phyloP scores from a whole-genome alignment of 2,113 vertebrate species.

The Excalfactoria chinensis region DNA sequence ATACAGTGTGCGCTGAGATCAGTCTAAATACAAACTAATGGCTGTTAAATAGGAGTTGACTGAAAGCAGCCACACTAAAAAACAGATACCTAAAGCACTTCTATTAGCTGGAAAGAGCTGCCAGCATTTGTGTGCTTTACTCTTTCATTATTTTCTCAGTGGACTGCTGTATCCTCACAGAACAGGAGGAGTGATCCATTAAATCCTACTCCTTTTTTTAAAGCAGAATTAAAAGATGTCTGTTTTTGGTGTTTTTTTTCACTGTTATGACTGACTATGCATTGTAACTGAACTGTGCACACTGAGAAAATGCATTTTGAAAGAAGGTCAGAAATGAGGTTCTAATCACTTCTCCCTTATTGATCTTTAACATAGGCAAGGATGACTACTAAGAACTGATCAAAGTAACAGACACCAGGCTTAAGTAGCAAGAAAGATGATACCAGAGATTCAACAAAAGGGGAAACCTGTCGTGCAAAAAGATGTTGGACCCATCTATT shows the following conservation, averaged over 20 bases:
- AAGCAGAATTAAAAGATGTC: background rate
- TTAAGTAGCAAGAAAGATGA: background rate
- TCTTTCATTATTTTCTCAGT: background rate
- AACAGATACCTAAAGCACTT: background rate
- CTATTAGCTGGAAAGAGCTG: background rate
- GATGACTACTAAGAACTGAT: background rate
- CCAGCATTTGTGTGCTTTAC: background rate
- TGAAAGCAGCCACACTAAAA: constrained; percentile 2
- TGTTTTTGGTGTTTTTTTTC: background rate
- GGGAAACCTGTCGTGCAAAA: background rate
- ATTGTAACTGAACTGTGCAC: background rate
- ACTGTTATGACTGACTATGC: background rate
- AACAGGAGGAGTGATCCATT: background rate
- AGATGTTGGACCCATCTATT: background rate
- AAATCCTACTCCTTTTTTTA: background rate
- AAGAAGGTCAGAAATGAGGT: background rate
- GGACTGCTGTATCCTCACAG: background rate
- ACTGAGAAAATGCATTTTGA: background rate
- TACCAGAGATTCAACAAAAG: background rate
- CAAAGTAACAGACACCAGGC: background rate
- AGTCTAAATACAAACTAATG: background rate
- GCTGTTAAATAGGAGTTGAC: background rate
- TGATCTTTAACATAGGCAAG: background rate
- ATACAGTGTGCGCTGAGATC: constrained; percentile 5
- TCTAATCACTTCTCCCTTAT: background rate